Base-by-base conservation (phyloP, 2,888 invertebrate species). In the Chouioia cunea region DNA sequence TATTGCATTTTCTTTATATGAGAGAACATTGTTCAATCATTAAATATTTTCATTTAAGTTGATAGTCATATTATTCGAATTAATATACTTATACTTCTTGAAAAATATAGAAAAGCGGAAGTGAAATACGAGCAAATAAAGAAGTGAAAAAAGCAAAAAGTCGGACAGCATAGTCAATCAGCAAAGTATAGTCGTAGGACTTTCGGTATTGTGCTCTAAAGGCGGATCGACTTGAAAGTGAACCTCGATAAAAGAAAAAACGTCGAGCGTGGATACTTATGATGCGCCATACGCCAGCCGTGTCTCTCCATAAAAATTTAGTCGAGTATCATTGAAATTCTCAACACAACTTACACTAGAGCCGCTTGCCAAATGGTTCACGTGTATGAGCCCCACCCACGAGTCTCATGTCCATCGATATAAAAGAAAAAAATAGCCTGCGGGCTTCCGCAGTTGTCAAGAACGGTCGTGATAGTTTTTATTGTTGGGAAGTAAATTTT, bases 361-460 rank as follows among this genome's bases (percentile, higher is more conserved):
- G 76, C 77, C 71, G 81, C 79, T 81, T 84, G 85, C 85, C 85
- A 85, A 85, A 84, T 84, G 80, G 84, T 81, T 82, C 82, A 82
- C 69, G 57, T 58, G 16, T 50, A 36, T 16, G 16, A 57, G 70
- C 83, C 84, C 85, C 85, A 82, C 85, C 81, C 80, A 67, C 8
- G 57, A 58, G 0, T 36, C 15, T 27, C 22, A 16, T 18, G 22
- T 36, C 36, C 23, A 36, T 76, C 73, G 73, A 76, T 79, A 82
- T 82, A 85, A 83, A 82, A 83, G 82, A 82, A 83, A 80, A 69
- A 82, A 79, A 79, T 77, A 76, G 74, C 74, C 76, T 75, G 65
- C 69, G 72, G 78, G 77, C 75, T 76, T 74, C 75, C 79, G 79
- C 82, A 83, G 81, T 84, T 81, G 80, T 50, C 16, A 84, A 82